phyloP scores from a whole-genome alignment of 2,888 invertebrate species.

The Trisateles emortualis region DNA sequence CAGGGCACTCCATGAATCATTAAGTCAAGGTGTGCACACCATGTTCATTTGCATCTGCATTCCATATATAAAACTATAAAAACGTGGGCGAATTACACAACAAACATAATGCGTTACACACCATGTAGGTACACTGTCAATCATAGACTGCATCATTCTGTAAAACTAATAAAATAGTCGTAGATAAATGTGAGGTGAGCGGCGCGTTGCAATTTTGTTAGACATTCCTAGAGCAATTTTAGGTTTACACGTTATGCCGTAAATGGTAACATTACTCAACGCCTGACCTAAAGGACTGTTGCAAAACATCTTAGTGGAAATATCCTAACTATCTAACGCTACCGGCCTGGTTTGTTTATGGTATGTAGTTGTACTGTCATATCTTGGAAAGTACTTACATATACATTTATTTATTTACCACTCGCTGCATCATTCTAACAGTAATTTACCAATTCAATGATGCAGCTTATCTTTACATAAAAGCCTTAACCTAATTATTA shows the following conservation, averaged over 20 bases:
- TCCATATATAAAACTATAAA: slow-evolving; percentile 5
- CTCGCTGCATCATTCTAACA: too few relatives aligned
- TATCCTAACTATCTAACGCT: slow-evolving; percentile 15
- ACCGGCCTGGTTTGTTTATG: slow-evolving; percentile 1
- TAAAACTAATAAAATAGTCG: slow-evolving; percentile 11
- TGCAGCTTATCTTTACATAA: too few relatives aligned
- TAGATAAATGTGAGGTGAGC: slow-evolving; percentile 25
- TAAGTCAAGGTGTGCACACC: neutral
- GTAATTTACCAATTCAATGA: too few relatives aligned
- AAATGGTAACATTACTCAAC: slow-evolving; percentile 50
- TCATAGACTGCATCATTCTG: neutral
- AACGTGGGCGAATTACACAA: slow-evolving; percentile 7
- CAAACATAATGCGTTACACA: neutral
- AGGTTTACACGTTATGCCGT: slow-evolving; percentile 49
- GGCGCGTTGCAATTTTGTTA: slow-evolving; percentile 32
- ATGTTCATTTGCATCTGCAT: neutral
- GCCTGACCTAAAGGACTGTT: slow-evolving; percentile 54
- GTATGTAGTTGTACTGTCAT: neutral
- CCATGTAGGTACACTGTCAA: too few relatives aligned
- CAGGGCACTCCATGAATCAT: too few relatives aligned
- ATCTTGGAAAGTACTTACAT: too few relatives aligned
- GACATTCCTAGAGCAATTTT: slow-evolving; percentile 51
- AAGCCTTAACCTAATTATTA: too few relatives aligned
- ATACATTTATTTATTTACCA: too few relatives aligned
- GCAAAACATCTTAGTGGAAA: slow-evolving; percentile 47